Base-by-base conservation (phyloP, 2,113 vertebrate genomes). In the Bagarius yarrelli region DNA sequence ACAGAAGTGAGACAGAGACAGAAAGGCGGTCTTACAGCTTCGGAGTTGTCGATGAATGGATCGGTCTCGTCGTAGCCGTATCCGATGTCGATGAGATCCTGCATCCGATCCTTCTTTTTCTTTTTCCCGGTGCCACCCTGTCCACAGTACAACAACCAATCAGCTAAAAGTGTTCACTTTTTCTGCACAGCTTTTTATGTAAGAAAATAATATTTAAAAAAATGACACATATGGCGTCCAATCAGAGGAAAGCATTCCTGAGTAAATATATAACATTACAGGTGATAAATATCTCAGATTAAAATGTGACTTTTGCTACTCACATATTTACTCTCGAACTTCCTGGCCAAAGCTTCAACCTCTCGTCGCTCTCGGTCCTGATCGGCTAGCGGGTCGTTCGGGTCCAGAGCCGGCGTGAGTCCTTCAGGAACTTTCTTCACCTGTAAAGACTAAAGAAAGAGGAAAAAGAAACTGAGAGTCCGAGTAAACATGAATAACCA, bases 321-420 rank as follows among this genome's bases (percentile, higher is more conserved):
- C 87, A 98, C 98, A 13, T 99, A 99, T 99, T 98, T 99, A 89
- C 89, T 95, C 91, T 99, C 98, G 85, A 99, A 98, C 83, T 96
- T 98, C 93, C 93, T 96, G 83, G 98, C 97, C 85, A 98, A 89
- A 82, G 94, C 94, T 90, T 99, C 97, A 1, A 98, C 95, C 90
- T 98, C 95, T 77, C 92, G 93, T 57, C 93, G 92, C 86, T 99
- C 96, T 74, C 83, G 90, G 77, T 95, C 95, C 3, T 97, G 95
- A 82, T 98, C 95, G 67, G 93, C 95, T 83, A 98, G 95, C 0
- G 96, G 97, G 89, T 98, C 96, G 75, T 87, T 95, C 14, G 89
- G 91, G 72, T 95, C 92, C 87, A 92, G 36, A 0, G 89, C 87
- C 21, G 95, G 91, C 4, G 89, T 2, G 27, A 92, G 90, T 18